Base-by-base conservation (phyloP, 2,113 vertebrate species). In the Caranx melampygus region DNA sequence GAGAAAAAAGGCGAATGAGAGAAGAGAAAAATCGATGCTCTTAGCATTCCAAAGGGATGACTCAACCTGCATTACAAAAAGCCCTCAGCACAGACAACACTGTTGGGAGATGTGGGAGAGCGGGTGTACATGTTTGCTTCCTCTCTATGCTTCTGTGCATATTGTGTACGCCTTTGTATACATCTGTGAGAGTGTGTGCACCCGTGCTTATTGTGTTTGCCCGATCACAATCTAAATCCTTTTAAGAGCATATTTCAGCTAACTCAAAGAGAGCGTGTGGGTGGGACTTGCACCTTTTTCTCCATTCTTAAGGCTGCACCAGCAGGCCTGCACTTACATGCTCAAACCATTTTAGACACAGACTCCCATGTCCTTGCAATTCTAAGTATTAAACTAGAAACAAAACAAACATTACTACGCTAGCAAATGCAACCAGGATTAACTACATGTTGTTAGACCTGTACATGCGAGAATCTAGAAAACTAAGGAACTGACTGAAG, bases 41-140 rank as follows among this genome's bases (percentile, higher is more conserved):
- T 87, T 87, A 83, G 84, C 88, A 94, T 94, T 93, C 93, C 91
- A 88, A 77, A 91, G 70, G 71, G 84, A 88, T 94, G 88, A 94
- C 84, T 91, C 89, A 93, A 93, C 86, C 34, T 26, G 79, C 80
- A 81, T 78, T 52, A 72, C 82, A 85, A 88, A 92, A 80, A 84
- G 75, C 77, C 55, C 72, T 83, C 52, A 21, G 74, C 81, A 81
- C 15, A 88, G 74, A 79, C 79, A 76, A 81, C 62, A 60, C 74
- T 78, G 45, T 33, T 61, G 60, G 72, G 76, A 81, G 63, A 64
- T n/a, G 67, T 77, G 73, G 60, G 54, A 78, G 80, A 79, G 76
- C 15, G 61, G 37, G 31, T 75, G 54, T 69, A 37, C 2, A 20
- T 11, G 75, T 80, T 81, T 84, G 59, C 75, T 81, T 79, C 49